These are phyloP conservation scores for Mellilla xanthometata DNA, from an alignment of 2,888 invertebrate species.

Conservation along the genomic window DNA sequence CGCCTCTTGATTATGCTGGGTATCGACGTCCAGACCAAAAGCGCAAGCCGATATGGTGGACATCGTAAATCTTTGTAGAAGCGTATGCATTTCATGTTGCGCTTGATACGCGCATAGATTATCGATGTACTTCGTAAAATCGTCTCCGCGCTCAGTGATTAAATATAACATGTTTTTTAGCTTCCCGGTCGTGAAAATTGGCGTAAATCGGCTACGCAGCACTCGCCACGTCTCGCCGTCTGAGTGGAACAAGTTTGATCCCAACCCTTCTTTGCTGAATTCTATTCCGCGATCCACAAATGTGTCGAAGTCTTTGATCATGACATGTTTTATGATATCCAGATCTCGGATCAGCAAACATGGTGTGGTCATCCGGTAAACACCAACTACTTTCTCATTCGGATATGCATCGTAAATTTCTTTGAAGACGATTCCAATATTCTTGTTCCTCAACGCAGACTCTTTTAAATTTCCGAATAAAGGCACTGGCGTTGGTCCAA, in stretches of 20 bases:
- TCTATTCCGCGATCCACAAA: conserved; percentile 50
- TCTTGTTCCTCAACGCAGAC: conserved; percentile 34
- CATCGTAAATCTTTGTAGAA: conserved; percentile 46
- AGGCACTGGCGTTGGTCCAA: conserved; percentile 41
- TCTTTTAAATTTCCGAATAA: conserved; percentile 52
- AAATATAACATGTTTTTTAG: conserved; percentile 57
- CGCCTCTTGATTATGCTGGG: conserved; percentile 23
- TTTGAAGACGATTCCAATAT: conserved; percentile 33
- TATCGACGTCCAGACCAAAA: conserved; percentile 47
- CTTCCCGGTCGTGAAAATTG: conserved; percentile 57
- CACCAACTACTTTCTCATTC: conserved; percentile 51
- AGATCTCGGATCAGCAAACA: conserved; percentile 48
- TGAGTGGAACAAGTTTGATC: conserved; percentile 51
- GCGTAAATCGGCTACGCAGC: conserved; percentile 49
- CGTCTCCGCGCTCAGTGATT: conserved; percentile 43
- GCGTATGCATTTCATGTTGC: conserved; percentile 38
- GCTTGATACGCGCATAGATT: conserved; percentile 20
- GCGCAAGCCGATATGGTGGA: conserved; percentile 47
- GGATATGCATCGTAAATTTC: conserved; percentile 45
- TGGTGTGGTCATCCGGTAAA: conserved; percentile 49
- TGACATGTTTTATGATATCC: conserved; percentile 49
- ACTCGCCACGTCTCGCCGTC: conserved; percentile 51
- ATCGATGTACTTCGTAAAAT: conserved; percentile 38
- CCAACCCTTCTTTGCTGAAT: conserved; percentile 47
- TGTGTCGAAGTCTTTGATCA: conserved; percentile 53